Base-by-base conservation (phyloP, 2,113 vertebrate genomes). In the Hassar affinis region DNA sequence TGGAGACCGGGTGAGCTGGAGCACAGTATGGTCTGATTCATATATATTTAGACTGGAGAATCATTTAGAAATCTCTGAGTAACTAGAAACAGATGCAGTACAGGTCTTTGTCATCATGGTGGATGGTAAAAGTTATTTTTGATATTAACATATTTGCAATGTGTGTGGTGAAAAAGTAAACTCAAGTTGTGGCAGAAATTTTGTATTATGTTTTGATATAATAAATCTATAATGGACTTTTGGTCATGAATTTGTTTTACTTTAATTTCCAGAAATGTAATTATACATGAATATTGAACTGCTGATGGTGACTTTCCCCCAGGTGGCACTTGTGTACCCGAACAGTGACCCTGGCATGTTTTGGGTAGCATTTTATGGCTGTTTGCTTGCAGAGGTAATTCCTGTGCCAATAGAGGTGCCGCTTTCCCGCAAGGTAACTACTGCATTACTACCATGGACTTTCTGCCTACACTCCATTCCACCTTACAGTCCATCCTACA, bases 321-420 rank as follows among this genome's bases (percentile, higher is more conserved):
- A 94, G 97, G 98, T 98, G 78, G 97, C 98, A 22, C 93, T 99
- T 69, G 97, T 99, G 85, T 99, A 98, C 81, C 97, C 97, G 81
- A 98, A 98, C 93, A 99, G 96, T 61, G 97, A 98, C 90, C 98
- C 97, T 0, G 96, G 95, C 81, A 98, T 98, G 97, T 98, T 98
- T 84, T 96, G 96, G 96, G 96, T 98, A 90, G 97, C 97, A 1
- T 99, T 99, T 89, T 99, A 98, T 12, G 97, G 97, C 88, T 99
- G 97, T 92, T 94, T 99, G n/a, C 93, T 99, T 77, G 97, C 97
- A 76, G 97, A 98, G 91, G 97, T 99, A 89, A 97, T 99, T 87
- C 98, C 98, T 87, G 97, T 99, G 88, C 97, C 97, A 79, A 99
- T 99, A 89, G 97, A 99, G 93, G 97, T 99, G 85, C 97, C 97